Base-by-base conservation (phyloP, 2,797 vertebrate genomes). In the Myoxocephalus aenaeus region DNA sequence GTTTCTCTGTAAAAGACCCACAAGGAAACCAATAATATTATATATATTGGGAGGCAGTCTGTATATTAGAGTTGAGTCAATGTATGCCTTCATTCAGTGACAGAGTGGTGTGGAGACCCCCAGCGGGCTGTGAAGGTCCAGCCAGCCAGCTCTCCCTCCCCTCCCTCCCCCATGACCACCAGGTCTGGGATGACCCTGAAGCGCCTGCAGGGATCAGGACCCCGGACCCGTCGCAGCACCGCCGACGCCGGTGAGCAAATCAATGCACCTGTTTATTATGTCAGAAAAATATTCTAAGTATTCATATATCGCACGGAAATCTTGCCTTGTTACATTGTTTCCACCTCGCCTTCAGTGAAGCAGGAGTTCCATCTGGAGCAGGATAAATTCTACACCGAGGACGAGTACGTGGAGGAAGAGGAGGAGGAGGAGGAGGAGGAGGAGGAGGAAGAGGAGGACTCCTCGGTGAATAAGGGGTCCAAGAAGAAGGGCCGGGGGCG, bases 331-430 rank as follows among this genome's bases (percentile, higher is more conserved):
- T 27, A 5, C n/a, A 5, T 51, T 2, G 5, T 25, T 44, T 36
- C 15, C 12, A 10, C 7, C 2, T 29, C n/a, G 0, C 3, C n/a
- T 8, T 9, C 56, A 93, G 94, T 94, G 5, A 94, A 94, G 61
- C 92, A 94, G 74, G 94, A 94, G 76, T 93, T 89, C 34, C 93
- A 93, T 1, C 14, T 94, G 54, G 87, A 94, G 67, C 93, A 95
- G 77, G 94, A 95, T 5, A 94, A 95, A 18, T 95, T 91, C 81
- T 92, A 92, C 86, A 94, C 95, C 0, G 94, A 96, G 68, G 94
- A 95, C 0, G 94, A 94, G 75, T 95, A 92, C 34, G 42, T 95
- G 73, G 95, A 95, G 89, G 95, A 94, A 36, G 93, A 93, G 14
- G 40, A 42, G 13, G 40, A 42, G 1, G 86, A 93, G 5, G 88